A percentile compares a stretch with the other conserved stretches of the same genome.
Conservation (phyloP, 2,888 invertebrate species). For the Magallana nippona region DNA sequence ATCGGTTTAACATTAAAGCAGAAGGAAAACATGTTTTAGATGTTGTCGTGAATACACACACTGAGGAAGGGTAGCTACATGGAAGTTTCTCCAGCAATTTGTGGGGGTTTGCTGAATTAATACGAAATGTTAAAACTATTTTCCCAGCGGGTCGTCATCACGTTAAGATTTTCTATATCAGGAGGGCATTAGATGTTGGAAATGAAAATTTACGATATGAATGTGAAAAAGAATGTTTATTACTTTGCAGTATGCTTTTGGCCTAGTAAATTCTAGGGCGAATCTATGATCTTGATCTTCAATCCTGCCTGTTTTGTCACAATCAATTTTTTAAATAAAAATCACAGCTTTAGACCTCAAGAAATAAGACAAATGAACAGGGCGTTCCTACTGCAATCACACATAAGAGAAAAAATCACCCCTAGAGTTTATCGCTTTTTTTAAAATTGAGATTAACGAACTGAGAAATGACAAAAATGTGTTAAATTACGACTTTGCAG, state of each 20-base stretch:
- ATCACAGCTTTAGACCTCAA: too few relatives aligned
- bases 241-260: not conserved
- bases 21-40: not conserved
- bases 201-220: conserved; percentile 1
- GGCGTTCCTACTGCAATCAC: too few relatives aligned
- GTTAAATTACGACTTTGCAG: not conserved
- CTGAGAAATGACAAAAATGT: not conserved
- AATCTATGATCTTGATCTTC: not conserved
- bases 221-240: conserved; percentile 19
- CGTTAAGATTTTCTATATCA: not conserved
- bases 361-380: too few relatives aligned
- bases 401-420: too few relatives aligned
- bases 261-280: not conserved
- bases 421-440: not conserved
- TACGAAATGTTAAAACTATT: not conserved
- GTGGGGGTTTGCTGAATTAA: conserved; percentile 15
- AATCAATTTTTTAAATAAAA: too few relatives aligned
- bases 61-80: too few relatives aligned
- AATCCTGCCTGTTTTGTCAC: not conserved
- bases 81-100: conserved; percentile 3
- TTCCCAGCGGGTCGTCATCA: conserved; percentile 7
- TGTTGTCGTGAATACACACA: too few relatives aligned
- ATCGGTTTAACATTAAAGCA: not conserved
- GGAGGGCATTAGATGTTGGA: conserved; percentile 5
- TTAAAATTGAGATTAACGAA: not conserved